phyloP scores from a whole-genome alignment of 2,888 invertebrate genomes.

The Dichetophora obliterata region DNA sequence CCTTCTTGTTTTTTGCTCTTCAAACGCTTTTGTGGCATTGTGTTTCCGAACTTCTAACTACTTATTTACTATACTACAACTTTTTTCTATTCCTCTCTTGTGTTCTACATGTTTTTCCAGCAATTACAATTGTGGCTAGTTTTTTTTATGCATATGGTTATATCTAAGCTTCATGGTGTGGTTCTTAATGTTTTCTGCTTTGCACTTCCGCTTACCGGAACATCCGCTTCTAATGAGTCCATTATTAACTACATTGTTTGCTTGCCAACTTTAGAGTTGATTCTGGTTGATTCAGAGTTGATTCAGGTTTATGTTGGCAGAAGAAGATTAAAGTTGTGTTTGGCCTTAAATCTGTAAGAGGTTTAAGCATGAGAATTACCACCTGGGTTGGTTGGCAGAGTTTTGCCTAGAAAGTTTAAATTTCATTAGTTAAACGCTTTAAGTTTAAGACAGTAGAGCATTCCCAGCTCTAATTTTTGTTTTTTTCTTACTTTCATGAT shows the following conservation, averaged over 20 bases:
- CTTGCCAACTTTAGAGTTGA: constrained; percentile 3
- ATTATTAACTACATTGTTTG: constrained; percentile 28
- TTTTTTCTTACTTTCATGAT: not conserved
- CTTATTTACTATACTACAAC: not conserved
- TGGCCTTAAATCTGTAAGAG: too few relatives aligned
- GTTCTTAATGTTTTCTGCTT: not conserved
- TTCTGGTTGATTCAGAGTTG: not conserved
- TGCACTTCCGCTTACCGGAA: constrained; percentile 35
- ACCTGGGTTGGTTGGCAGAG: too few relatives aligned
- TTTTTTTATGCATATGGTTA: not conserved
- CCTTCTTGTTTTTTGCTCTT: not conserved
- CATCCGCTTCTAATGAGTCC: constrained; percentile 49
- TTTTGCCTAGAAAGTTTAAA: not conserved
- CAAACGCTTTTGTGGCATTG: not conserved
- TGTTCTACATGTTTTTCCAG: not conserved
- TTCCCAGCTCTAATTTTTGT: not conserved
- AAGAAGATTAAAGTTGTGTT: not conserved
- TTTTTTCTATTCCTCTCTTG: not conserved
- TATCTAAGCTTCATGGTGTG: not conserved
- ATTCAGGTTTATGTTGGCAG: not conserved
- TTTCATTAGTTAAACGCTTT: not conserved
- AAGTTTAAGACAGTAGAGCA: not conserved
- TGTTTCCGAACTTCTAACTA: not conserved
- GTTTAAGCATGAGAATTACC: too few relatives aligned
- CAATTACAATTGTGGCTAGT: not conserved